Evolutionary conservation across 2,888 invertebrate species (phyloP).

Genomic region (Drosophila tanythrix): DNA sequence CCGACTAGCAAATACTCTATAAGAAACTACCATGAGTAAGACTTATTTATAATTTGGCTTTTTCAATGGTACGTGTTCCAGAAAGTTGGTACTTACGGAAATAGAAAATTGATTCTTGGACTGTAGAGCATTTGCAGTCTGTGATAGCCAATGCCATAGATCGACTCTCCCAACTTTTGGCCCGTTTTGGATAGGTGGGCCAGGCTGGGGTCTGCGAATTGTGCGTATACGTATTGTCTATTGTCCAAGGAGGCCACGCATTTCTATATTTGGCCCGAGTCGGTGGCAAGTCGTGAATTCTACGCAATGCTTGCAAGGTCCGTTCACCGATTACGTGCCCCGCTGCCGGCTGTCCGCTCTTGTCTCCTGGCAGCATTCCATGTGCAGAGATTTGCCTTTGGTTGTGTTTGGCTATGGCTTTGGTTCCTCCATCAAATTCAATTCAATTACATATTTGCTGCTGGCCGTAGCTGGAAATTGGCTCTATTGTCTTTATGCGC

Average conservation of each 20-base stretch:
- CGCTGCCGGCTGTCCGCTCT: slow-evolving; percentile 1
- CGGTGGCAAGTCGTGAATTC: slow-evolving; percentile 56
- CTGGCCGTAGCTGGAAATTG: slow-evolving; percentile 56
- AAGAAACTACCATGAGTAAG: neutral
- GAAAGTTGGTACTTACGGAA: neutral
- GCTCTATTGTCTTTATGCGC: slow-evolving; percentile 67
- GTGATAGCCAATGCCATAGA: neutral
- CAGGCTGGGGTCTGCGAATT: slow-evolving; percentile 53
- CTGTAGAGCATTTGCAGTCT: slow-evolving; percentile 23
- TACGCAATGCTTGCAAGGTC: slow-evolving; percentile 62
- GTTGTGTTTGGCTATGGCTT: slow-evolving; percentile 18
- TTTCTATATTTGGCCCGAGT: slow-evolving; percentile 67
- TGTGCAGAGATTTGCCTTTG: slow-evolving; percentile 69
- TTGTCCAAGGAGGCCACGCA: slow-evolving; percentile 63
- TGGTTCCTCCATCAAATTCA: slow-evolving; percentile 53
- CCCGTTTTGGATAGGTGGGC: slow-evolving; percentile 37
- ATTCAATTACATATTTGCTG: slow-evolving; percentile 67
- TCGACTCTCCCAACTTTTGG: slow-evolving; percentile 42
- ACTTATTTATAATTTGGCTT: neutral
- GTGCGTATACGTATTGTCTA: slow-evolving; percentile 73
- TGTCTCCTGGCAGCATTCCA: slow-evolving; percentile 47
- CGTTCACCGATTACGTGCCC: slow-evolving; percentile 26
- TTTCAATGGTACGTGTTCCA: neutral
- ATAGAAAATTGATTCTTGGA: neutral
- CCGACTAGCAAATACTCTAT: slow-evolving; percentile 11